These are phyloP conservation scores for Bactericera cockerelli DNA, from an alignment of 1,140 invertebrate species.

Conservation along the genomic window DNA sequence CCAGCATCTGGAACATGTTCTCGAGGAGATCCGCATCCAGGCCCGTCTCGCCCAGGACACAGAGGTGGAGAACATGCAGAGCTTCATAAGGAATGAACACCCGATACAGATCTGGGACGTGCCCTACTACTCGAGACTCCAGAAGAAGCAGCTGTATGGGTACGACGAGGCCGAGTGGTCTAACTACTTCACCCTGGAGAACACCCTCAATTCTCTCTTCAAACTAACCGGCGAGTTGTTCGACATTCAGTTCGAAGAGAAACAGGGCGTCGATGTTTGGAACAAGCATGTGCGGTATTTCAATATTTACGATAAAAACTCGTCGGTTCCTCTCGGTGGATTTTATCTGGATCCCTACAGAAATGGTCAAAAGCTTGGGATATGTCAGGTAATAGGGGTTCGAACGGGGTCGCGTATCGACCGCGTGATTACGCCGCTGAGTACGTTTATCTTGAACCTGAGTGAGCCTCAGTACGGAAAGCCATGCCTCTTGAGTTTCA, in stretches of 20 bases:
- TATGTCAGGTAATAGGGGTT: conserved; percentile 50
- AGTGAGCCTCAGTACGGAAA: conserved; percentile 39
- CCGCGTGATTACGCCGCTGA: conserved; percentile 50
- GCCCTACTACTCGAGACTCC: conserved; percentile 64
- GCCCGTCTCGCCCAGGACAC: conserved; percentile 51
- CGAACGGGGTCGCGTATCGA: conserved; percentile 33
- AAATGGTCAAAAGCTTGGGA: conserved; percentile 24
- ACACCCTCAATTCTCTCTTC: conserved; percentile 60
- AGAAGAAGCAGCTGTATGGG: conserved; percentile 38
- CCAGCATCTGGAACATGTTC: conserved; percentile 52
- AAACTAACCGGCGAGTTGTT: conserved; percentile 59
- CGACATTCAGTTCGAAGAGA: conserved; percentile 60
- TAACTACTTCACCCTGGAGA: conserved; percentile 68
- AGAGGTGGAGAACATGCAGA: conserved; percentile 53
- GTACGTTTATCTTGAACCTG: conserved; percentile 72
- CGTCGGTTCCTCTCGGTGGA: conserved; percentile 46
- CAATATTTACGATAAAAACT: conserved; percentile 58
- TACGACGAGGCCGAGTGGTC: conserved; percentile 52
- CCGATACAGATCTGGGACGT: conserved; percentile 69
- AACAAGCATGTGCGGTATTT: conserved; percentile 72
- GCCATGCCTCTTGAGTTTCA: conserved; percentile 54
- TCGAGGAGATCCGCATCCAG: conserved; percentile 21
- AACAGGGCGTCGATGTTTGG: conserved; percentile 45
- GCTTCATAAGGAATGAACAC: conserved; percentile 53
- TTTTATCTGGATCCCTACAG: conserved; percentile 74